Conservation (phyloP, 2,113 vertebrate genomes). For the Sander lucioperca region DNA sequence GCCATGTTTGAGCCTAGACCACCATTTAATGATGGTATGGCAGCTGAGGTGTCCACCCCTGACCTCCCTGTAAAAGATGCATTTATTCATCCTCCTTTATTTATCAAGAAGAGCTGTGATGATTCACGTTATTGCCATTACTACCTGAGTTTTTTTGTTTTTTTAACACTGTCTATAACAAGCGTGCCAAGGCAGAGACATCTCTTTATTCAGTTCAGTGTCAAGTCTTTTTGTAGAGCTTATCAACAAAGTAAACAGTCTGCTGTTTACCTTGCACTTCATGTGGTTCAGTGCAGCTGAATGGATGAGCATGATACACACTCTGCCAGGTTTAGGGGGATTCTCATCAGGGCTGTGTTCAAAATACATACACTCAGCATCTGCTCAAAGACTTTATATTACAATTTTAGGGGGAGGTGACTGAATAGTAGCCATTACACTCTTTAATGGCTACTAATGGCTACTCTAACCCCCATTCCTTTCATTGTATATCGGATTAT, state of each 20-base stretch:
- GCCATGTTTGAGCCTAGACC: background rate
- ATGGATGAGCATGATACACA: constrained; percentile 2
- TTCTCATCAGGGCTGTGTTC: background rate
- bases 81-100: constrained; percentile 21
- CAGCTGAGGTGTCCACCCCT: background rate
- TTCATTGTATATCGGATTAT: constrained; percentile 17
- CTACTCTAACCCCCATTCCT: constrained; percentile 1
- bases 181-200: constrained; percentile 6
- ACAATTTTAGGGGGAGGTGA: background rate
- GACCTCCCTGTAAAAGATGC: constrained; percentile 7
- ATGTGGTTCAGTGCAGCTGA: constrained; percentile 12
- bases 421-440: background rate
- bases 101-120: background rate
- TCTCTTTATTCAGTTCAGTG: constrained; percentile 7
- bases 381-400: constrained; percentile 23
- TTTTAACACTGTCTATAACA: constrained; percentile 2
- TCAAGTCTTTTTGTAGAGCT: constrained; percentile 21
- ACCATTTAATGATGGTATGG: background rate
- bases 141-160: background rate
- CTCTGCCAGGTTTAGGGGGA: constrained; percentile 3
- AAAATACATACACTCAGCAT: constrained; percentile 14
- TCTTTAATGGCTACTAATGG: too few species aligned
- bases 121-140: background rate
- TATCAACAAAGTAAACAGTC: constrained; percentile 58
- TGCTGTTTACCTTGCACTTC: constrained; percentile 47